Base-by-base conservation (phyloP, 1,140 invertebrate genomes). In the Heliconius hermathena region DNA sequence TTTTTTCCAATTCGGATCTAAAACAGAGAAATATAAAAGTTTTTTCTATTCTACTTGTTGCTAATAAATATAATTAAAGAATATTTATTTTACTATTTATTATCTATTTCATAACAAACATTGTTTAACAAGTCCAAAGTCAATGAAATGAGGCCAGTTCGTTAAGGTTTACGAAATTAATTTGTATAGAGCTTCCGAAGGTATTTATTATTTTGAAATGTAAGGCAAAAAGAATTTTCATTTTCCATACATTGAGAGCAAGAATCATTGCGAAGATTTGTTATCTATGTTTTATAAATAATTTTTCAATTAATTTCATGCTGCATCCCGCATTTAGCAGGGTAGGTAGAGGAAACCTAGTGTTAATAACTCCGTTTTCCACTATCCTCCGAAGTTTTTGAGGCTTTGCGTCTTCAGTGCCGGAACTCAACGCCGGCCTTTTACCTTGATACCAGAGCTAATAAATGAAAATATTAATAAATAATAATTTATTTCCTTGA, bases 1-100 rank as follows among this genome's bases (percentile, higher is more conserved):
- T 87, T 79, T 94, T 93, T n/a, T 91, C 91, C 18, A 92, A 81
- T 49, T 93, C 85, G 0, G 89, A 94, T 57, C 92, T 94, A 84
- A 77, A 89, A 91, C 57, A 73, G 77, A 82, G 73, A 33, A 77
- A 72, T 82, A 73, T 41, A 72, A 26, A 54, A 54, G 5, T n/a
- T 54, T n/a, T 54, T 54, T 54, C 13, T 49, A 49, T 26, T 26
- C 26, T 26, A 26, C 26, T 26, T 26, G 26, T 26, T 26, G 26
- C 26, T 26, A 26, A 26, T 26, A 26, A 26, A 26, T 26, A 26
- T 1, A 26, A 26, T 26, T 26, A 26, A 26, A 26, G 26, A 11
- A 46, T 46, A 46, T 13, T 13, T 46, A 46, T 46, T 9, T 46
- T 46, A 46, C 11, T 46, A 46, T 36, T 36, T 36, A 36, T 36